Evolutionary conservation across 2,797 vertebrate genomes (phyloP).

Genomic region (Podargus strigoides): DNA sequence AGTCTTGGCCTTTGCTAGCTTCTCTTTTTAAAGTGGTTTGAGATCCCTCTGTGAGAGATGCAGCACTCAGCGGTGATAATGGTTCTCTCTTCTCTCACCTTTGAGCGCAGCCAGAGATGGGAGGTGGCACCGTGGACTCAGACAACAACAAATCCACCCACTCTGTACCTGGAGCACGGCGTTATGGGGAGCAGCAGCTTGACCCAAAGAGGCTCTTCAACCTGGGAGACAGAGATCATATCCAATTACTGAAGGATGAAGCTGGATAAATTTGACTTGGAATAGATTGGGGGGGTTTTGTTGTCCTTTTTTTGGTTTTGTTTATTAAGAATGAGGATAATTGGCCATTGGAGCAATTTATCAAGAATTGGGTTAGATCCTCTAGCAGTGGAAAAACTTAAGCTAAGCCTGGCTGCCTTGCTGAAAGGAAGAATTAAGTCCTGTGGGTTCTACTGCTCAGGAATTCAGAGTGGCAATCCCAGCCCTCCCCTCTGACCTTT

Average conservation of each 20-base stretch:
- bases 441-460: not conserved
- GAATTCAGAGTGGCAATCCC: not conserved
- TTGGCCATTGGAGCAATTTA: not conserved
- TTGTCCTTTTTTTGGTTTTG: too few relatives aligned
- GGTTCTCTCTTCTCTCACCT: not conserved
- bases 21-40: not conserved
- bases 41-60: not conserved
- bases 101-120: not conserved
- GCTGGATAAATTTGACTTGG: not conserved
- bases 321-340: not conserved
- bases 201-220: not conserved
- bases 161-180: fast-evolving
- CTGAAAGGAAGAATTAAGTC: not conserved
- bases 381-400: not conserved
- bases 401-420: not conserved
- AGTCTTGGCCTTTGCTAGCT: not conserved
- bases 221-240: not conserved
- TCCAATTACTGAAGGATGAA: not conserved
- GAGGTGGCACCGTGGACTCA: not conserved
- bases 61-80: fast-evolving
- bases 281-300: not conserved
- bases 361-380: not conserved
- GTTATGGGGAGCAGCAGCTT: not conserved
- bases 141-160: not conserved
- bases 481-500: not conserved